Base-by-base conservation (phyloP, 2,113 vertebrate genomes). In the Amphiprion ocellaris region DNA sequence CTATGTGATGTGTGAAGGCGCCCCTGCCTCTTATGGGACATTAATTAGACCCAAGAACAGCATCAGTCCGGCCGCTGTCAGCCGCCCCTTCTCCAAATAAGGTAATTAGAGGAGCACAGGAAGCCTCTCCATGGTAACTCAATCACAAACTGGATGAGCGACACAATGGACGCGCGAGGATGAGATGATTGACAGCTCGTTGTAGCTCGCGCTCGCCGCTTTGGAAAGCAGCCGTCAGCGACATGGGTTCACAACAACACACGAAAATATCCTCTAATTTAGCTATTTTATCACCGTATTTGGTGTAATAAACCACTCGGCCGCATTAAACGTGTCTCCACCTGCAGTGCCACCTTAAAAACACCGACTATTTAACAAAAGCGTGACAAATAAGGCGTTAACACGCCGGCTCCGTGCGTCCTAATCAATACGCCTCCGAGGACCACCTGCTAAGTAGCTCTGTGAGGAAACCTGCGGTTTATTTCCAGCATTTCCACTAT, bases 51-150 rank as follows among this genome's bases (percentile, higher is more conserved):
- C 56, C 56, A 39, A 68, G 53, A 66, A 30, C 67, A 46, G 16
- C 54, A 26, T 39, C 67, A 61, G 47, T 2, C 73, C 60, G 28
- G 64, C 79, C 50, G 53, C 52, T 59, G 60, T 59, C 74, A 67
- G 74, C 69, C 69, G 55, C 70, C 85, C 76, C 73, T 37, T 76
- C 52, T 83, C 86, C 87, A 77, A 76, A 89, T 87, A 72, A 79
- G 83, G 87, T 50, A 41, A 83, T 83, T 56, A 75, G 68, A 69
- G 63, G 64, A 68, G 74, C 53, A 69, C 78, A 75, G 90, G 87
- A 90, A 90, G 83, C 24, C 77, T 85, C 86, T 85, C 87, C 85
- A 86, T 81, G 84, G 89, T 21, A 86, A 91, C 92, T 69, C 85
- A 79, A 67, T 88, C 69, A 76, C 82, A 86, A 84, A 86, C 79